Conservation (phyloP, 1,140 invertebrate species). For the Cataglyphis hispanica region DNA sequence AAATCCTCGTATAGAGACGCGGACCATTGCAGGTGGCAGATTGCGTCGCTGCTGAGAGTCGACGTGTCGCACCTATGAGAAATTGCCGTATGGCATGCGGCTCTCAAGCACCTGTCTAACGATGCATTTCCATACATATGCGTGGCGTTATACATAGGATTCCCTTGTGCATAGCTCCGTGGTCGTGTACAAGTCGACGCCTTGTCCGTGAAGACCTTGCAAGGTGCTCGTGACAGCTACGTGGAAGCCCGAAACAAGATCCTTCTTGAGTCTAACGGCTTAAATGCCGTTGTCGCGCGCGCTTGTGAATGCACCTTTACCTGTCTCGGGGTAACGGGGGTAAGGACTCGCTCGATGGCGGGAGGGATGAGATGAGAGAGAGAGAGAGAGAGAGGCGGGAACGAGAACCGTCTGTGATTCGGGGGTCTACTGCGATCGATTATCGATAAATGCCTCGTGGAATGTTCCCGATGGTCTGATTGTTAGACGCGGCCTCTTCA, state of each 20-base stretch:
- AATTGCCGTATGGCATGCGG: conserved; percentile 75
- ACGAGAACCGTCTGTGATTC: conserved; percentile 56
- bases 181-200: conserved; percentile 22
- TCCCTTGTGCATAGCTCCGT: conserved; percentile 14
- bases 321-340: neutral
- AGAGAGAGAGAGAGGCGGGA: conserved; percentile 36
- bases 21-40: conserved; percentile 72
- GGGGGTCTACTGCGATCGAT: conserved; percentile 72
- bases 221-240: conserved; percentile 55
- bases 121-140: conserved; percentile 51
- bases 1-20: neutral
- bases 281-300: neutral
- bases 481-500: conserved; percentile 63
- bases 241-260: conserved; percentile 65
- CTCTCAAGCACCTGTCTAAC: conserved; percentile 65
- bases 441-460: conserved; percentile 75
- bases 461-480: conserved; percentile 65
- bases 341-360: neutral
- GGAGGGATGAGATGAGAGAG: conserved; percentile 34
- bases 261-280: conserved; percentile 57
- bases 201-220: neutral
- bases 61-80: conserved; percentile 74
- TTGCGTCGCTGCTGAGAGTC: conserved; percentile 64
- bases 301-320: conserved; percentile 55
- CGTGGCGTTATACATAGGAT: conserved; percentile 21